A percentile compares a stretch with the other conserved stretches of the same genome.
phyloP scores from a whole-genome alignment of 2,888 invertebrate species.

The Rhodophaea formosa region DNA sequence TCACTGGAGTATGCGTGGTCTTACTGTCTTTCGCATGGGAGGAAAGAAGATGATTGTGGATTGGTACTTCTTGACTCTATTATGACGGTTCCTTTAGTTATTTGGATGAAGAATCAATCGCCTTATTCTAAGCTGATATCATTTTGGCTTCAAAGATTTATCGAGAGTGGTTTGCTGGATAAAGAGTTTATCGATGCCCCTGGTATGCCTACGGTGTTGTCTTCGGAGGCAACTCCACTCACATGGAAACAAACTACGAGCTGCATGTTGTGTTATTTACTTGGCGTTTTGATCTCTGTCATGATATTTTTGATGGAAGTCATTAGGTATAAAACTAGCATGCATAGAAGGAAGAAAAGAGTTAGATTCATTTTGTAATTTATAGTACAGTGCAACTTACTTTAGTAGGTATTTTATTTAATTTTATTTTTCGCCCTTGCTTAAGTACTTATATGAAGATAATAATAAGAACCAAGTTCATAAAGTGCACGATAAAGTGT shows the following conservation, averaged over 20 bases:
- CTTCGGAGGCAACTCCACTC: slow-evolving; percentile 51
- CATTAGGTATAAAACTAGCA: slow-evolving; percentile 35
- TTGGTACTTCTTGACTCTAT: slow-evolving; percentile 59
- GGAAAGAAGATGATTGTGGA: slow-evolving; percentile 57
- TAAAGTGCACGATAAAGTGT: too few species aligned
- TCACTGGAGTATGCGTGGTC: slow-evolving; percentile 60
- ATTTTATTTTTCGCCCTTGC: too few species aligned
- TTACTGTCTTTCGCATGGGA: slow-evolving; percentile 50
- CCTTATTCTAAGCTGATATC: slow-evolving; percentile 46
- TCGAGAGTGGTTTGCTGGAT: slow-evolving; percentile 57
- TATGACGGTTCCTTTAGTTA: slow-evolving; percentile 56
- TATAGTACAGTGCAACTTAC: too few species aligned
- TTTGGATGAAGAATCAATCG: slow-evolving; percentile 59
- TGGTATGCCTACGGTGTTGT: slow-evolving; percentile 29
- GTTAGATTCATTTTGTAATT: slow-evolving; percentile 3
- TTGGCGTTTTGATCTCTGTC: slow-evolving; percentile 48
- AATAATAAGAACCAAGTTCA: too few species aligned
- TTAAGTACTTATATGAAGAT: too few species aligned
- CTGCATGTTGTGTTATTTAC: slow-evolving; percentile 48
- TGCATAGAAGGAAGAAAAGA: slow-evolving; percentile 30
- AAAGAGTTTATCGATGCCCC: slow-evolving; percentile 40
- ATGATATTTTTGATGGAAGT: slow-evolving; percentile 49
- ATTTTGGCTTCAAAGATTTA: slow-evolving; percentile 54
- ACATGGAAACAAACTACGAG: slow-evolving; percentile 51
- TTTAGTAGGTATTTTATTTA: too few species aligned